Evolutionary conservation across 2,888 invertebrate genomes (phyloP), one percentile per base, ranked within the genome.

Genomic region (Amphipoea oculea): DNA sequence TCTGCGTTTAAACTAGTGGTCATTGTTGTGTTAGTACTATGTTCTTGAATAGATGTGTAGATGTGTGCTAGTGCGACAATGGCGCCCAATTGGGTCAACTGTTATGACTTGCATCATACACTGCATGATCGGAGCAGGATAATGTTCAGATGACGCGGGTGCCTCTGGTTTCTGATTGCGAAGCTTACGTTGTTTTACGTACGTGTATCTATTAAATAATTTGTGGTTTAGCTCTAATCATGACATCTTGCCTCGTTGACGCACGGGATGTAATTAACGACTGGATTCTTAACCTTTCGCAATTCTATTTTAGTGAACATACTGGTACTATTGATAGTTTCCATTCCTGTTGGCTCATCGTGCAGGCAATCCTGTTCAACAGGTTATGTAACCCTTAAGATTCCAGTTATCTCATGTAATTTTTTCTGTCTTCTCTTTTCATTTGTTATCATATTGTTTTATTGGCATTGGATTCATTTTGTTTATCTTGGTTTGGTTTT

Each of bases 141-240:
- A 82, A 45, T 5, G 40, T 29, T 11, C 23, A 11, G 6, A 85
- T 83, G 82, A 86, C 83, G 83, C 65, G 65, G 12, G 57, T 62
- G 4, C n/a, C n/a, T 40, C n/a, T 54, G 14, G 71, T 40, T 29
- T 54, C 14, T 71, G 54, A 62, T 40, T 54, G 51, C 65, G 11
- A 36, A 29, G 45, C 60, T 62, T 20, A 54, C 40, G 54, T 77
- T 20, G 29, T 42, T 23, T 65, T 76, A 51, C 82, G 77, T 60
- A 73, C 5, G 54, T 60, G 48, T 63, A 73, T 57, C 63, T 60
- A 65, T 81, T 57, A 73, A 70, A 76, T 65, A 67, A 77, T 82
- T 82, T 67, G 77, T 82, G 86, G 82, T 75, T 73, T 70, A 48
- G 6, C 81, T 71, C 14, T 45, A 82, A 84, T 86, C 73, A 70